Evolutionary conservation across 1,140 invertebrate species (phyloP).

Genomic region (Coenobita brevimanus): DNA sequence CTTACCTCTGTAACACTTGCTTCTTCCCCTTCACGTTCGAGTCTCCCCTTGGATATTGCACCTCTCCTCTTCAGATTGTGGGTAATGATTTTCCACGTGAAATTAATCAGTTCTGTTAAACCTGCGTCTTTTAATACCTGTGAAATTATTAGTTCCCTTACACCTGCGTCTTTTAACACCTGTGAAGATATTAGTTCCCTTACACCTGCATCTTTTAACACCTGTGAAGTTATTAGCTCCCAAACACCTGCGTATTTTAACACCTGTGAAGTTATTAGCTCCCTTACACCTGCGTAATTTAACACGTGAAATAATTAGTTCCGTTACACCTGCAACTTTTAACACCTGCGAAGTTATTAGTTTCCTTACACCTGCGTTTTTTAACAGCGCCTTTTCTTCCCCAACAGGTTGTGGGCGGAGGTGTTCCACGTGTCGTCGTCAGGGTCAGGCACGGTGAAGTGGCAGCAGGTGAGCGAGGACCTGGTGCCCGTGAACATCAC

Average conservation of each 20-base stretch:
- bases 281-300: neutral
- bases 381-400: too few species aligned
- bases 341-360: neutral
- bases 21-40: neutral
- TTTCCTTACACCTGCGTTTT: neutral
- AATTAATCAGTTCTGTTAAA: neutral
- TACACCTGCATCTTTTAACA: neutral
- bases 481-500: constrained; percentile 98
- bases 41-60: neutral
- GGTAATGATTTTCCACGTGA: neutral
- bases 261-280: neutral
- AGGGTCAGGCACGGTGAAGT: constrained; percentile 91
- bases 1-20: neutral
- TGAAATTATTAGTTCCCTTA: neutral
- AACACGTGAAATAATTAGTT: neutral
- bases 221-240: neutral
- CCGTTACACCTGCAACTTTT: neutral
- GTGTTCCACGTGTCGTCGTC: constrained; percentile 96
- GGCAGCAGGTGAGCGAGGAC: constrained; percentile 98
- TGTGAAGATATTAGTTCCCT: neutral
- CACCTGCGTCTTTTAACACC: neutral
- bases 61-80: neutral
- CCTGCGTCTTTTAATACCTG: neutral
- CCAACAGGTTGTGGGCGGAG: constrained; percentile 85
- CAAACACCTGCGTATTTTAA: neutral